phyloP scores from a whole-genome alignment of 2,888 invertebrate species.

The Gryllus longicercus region DNA sequence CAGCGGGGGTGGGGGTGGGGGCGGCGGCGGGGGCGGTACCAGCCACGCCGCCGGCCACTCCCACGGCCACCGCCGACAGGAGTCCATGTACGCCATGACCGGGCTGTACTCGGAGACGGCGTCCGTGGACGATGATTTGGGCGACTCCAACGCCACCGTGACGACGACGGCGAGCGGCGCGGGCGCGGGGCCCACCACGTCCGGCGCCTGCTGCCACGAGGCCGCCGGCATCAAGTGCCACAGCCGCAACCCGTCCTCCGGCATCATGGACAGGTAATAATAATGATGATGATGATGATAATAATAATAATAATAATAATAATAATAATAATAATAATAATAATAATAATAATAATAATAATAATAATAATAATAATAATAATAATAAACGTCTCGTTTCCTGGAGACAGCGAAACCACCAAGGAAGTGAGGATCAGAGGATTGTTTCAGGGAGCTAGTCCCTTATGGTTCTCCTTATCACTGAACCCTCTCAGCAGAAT shows the following conservation, averaged over 20 bases:
- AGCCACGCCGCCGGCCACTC: constrained; percentile 19
- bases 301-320: too few species aligned
- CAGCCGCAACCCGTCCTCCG: constrained; percentile 75
- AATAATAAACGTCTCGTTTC: too few species aligned
- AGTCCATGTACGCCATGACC: constrained; percentile 87
- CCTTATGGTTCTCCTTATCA: too few species aligned
- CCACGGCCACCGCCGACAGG: constrained; percentile 60
- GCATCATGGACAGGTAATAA: constrained; percentile 63
- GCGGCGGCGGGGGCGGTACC: background rate
- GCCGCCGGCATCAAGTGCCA: constrained; percentile 62
- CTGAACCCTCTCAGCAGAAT: too few species aligned
- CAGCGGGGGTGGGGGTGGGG: background rate
- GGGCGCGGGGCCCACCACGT: constrained; percentile 42
- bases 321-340: too few species aligned
- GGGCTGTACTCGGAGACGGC: constrained; percentile 75
- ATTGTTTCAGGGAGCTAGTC: too few species aligned
- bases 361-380: too few species aligned
- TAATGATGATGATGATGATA: background rate
- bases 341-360: too few species aligned
- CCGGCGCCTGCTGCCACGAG: constrained; percentile 33
- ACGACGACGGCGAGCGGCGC: constrained; percentile 48
- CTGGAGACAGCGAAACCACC: too few species aligned
- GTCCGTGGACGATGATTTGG: constrained; percentile 54
- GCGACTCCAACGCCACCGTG: constrained; percentile 29
- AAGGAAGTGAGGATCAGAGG: too few species aligned